A percentile compares a stretch with the other conserved stretches of the same genome.
Evolutionary conservation across 2,797 vertebrate genomes (phyloP).

Genomic region (Sarcophilus harrisii): DNA sequence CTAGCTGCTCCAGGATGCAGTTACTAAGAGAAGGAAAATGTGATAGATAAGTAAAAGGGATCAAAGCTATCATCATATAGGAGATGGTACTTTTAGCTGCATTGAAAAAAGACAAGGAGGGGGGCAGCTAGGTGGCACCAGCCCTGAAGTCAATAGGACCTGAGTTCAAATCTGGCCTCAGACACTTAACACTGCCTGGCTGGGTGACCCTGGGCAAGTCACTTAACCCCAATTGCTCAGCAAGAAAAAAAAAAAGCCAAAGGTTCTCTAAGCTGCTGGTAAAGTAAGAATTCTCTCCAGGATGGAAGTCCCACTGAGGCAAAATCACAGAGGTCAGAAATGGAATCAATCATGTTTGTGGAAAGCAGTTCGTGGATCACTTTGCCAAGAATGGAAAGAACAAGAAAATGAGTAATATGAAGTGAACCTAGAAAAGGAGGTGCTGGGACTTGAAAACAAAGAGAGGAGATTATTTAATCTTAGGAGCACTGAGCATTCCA

Average conservation of each 20-base stretch:
- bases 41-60: neutral
- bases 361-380: neutral
- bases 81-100: neutral
- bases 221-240: too few relatives aligned
- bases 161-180: too few relatives aligned
- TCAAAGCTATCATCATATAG: too few relatives aligned
- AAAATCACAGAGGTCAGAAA: neutral
- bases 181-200: too few relatives aligned
- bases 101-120: neutral
- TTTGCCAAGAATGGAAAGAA: neutral
- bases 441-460: neutral
- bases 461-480: neutral
- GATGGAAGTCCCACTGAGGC: neutral
- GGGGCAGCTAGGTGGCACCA: too few relatives aligned
- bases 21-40: neutral
- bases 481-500: neutral
- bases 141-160: too few relatives aligned
- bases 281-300: neutral
- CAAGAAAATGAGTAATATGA: neutral
- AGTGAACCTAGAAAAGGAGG: neutral
- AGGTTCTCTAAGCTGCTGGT: neutral
- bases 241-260: neutral
- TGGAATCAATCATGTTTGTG: neutral
- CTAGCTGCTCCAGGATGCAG: too few relatives aligned
- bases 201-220: too few relatives aligned